Conservation (phyloP, 2,797 vertebrate species). For the Loris lydekkerianus region DNA sequence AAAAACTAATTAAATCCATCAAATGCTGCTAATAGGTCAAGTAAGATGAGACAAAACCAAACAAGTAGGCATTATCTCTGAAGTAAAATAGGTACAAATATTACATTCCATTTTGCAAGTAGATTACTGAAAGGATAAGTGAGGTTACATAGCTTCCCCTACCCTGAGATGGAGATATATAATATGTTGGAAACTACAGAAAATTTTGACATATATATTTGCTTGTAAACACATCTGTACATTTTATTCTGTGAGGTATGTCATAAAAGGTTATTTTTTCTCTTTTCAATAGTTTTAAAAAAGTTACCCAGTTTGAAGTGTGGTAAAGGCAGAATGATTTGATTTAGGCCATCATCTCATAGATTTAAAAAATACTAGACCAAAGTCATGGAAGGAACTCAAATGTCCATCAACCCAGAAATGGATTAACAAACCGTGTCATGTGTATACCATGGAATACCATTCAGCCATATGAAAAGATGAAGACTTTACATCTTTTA, state of each 20-base stretch:
- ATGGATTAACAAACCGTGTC: too few relatives aligned
- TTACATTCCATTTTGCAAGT: neutral
- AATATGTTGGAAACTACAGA: neutral
- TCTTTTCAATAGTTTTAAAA: neutral
- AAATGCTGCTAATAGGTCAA: neutral
- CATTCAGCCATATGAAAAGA: too few relatives aligned
- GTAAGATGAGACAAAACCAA: neutral
- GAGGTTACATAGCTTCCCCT: neutral
- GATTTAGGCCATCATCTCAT: neutral
- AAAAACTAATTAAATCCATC: neutral
- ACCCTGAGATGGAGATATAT: neutral
- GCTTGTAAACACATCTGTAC: neutral
- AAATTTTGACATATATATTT: neutral
- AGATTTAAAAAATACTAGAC: neutral
- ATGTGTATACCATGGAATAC: too few relatives aligned
- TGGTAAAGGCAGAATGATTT: neutral
- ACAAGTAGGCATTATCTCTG: neutral
- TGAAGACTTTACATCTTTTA: too few relatives aligned
- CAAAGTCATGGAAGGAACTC: too few relatives aligned
- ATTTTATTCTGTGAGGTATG: neutral
- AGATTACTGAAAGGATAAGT: neutral
- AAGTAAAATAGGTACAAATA: neutral
- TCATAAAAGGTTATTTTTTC: neutral
- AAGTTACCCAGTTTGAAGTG: neutral
- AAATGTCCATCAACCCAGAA: too few relatives aligned